Base-by-base conservation (phyloP, 2,888 invertebrate genomes). In the Chalcosyrphus nemorum region DNA sequence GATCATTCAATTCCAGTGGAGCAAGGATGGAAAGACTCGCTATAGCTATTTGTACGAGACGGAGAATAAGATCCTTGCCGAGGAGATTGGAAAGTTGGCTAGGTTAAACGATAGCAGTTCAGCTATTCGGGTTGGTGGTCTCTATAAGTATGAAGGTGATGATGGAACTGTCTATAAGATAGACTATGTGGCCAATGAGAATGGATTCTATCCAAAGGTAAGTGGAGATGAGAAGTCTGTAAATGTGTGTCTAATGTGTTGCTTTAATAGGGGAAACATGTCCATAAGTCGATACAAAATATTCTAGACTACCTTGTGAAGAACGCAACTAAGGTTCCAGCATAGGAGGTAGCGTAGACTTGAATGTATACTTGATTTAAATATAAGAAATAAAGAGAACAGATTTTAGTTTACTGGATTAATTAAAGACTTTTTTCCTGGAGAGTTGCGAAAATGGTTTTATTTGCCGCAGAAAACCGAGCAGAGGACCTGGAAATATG, bases 101-200 rank as follows among this genome's bases (percentile, higher is more conserved):
- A 59, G 15, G 21, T 6, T 77, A 21, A 45, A 38, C 19, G 80
- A 81, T 15, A 72, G 43, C 9, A 63, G 24, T 7, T 50, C 74
- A 9, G 47, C 76, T 1, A 45, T 61, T 59, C 47, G 65, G 0
- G 70, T 70, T 87, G 86, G 71, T 2, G 94, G 94, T 21, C 94
- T 93, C 87, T 94, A 93, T 88, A 93, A 94, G 88, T 94, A 94
- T 88, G 92, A 94, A 2, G 94, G 93, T 1, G 93, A 93, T 32
- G 92, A 93, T 86, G 92, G 92, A 56, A 89, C 90, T n/a, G 88
- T 90, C 35, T 92, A 92, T 86, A 88, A 89, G 2, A 89, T 92
- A 38, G 89, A 90, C 38, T 93, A 93, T 87, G 90, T 90, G 13
- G 92, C 93, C 21, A 92, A 92, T 86, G 92, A 92, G 86, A 92